Evolutionary conservation across 2,797 vertebrate genomes (phyloP).

Genomic region (Limnodromus scolopaceus): DNA sequence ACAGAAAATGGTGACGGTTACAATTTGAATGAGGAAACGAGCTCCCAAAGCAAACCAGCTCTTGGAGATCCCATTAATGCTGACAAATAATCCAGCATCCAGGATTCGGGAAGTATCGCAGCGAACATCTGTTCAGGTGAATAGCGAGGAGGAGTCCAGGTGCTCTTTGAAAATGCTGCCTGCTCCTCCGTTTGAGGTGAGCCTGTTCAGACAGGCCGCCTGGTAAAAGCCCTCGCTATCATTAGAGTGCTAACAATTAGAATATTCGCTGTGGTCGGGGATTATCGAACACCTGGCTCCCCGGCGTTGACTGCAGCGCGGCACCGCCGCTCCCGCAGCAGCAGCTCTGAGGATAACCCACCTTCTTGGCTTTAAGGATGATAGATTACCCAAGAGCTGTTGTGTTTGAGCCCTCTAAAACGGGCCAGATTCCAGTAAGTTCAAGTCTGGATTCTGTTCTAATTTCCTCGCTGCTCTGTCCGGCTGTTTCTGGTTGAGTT

Average conservation of each 20-base stretch:
- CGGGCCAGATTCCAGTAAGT: background rate
- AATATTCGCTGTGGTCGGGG: background rate
- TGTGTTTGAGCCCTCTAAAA: background rate
- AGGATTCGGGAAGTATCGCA: background rate
- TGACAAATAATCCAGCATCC: conserved; percentile 22
- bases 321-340: background rate
- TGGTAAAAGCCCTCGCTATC: background rate
- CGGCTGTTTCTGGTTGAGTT: background rate
- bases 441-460: background rate
- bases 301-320: background rate
- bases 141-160: background rate
- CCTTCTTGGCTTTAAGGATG: background rate
- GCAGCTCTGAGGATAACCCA: background rate
- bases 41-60: conserved; percentile 44
- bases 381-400: background rate
- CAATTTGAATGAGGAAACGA: background rate
- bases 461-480: background rate
- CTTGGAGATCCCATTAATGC: conserved; percentile 45
- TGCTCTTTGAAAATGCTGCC: background rate
- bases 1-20: background rate
- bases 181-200: background rate
- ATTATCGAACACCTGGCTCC: conserved; percentile 36
- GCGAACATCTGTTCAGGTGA: conserved; percentile 40
- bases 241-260: background rate
- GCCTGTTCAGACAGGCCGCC: background rate